Base-by-base conservation (phyloP, 1,140 invertebrate genomes). In the Drosophila pachea region DNA sequence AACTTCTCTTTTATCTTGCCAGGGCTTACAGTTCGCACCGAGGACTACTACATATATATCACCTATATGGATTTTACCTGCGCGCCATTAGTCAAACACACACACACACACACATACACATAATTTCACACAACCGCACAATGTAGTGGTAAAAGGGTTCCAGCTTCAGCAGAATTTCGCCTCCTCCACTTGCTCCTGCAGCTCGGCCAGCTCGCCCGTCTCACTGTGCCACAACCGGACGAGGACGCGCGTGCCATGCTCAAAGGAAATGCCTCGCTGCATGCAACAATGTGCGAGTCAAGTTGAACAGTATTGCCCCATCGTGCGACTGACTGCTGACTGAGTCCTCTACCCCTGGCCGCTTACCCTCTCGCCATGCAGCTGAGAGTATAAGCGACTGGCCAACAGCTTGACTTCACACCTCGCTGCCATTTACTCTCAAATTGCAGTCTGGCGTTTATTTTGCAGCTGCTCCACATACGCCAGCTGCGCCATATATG, bases 231-330 rank as follows among this genome's bases (percentile, higher is more conserved):
- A 33, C 63, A 35, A 52, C 32, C 55, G 47, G 49, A 33, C 14
- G 43, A 14, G 29, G 29, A 38, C 29, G 63, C 38, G 40, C 58
- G 79, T 68, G 68, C 78, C 64, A 58, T 47, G 65, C 78, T 78
- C 72, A 78, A 79, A 84, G 79, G 66, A 84, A 76, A 78, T 76
- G 79, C 76, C 73, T 73, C 68, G 45, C 62, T 70, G 73, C 62
- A 65, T 84, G 79, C 81, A 84, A 86, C 79, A 84, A 79, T 86
- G 73, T 84, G 76, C 76, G 68, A 78, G 81, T 79, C 67, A 86
- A 86, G 76, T 58, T 60, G 68, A 83, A 69, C 68, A 50, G 53
- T 38, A 36, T 14, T 61, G 60, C 53, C 38, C 53, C 64, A 56
- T 48, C 45, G 45, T 35, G 58, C 47, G 43, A 38, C 55, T 35